phyloP scores from a whole-genome alignment of 2,888 invertebrate genomes.

The Drosophila prolongata region DNA sequence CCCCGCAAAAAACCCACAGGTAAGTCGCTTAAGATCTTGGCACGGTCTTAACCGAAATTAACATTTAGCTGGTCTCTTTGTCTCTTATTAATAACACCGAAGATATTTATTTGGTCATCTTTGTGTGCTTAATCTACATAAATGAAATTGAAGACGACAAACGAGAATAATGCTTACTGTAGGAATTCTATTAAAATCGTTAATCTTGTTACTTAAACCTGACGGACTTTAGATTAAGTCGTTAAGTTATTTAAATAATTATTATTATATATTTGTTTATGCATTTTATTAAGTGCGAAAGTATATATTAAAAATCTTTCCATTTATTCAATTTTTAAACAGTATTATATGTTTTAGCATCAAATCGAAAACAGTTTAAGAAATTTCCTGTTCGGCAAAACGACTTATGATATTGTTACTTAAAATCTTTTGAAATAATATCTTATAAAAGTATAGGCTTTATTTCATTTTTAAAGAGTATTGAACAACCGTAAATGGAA shows the following conservation, averaged over 20 bases:
- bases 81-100: slow-evolving; percentile 12
- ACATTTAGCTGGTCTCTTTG: slow-evolving; percentile 9
- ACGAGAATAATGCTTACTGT: neutral
- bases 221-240: too few species aligned
- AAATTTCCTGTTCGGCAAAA: too few species aligned
- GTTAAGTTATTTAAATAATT: neutral
- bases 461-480: neutral
- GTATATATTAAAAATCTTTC: too few species aligned
- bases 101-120: slow-evolving; percentile 21
- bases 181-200: neutral
- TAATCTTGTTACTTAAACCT: neutral
- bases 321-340: too few species aligned
- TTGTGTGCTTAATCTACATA: slow-evolving; percentile 10
- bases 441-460: too few species aligned
- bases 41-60: slow-evolving; percentile 43
- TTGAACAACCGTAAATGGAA: neutral
- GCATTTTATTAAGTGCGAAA: too few species aligned
- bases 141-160: slow-evolving; percentile 13
- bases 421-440: too few species aligned
- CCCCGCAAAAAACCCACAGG: slow-evolving; percentile 27
- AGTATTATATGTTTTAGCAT: too few species aligned
- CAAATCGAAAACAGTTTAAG: too few species aligned
- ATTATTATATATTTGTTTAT: too few species aligned
- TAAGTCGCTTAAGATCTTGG: slow-evolving; percentile 56
- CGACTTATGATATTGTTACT: too few species aligned